These are phyloP conservation scores for Ardeotis arabs DNA, from an alignment of 2,113 vertebrate species.

Conservation along the genomic window DNA sequence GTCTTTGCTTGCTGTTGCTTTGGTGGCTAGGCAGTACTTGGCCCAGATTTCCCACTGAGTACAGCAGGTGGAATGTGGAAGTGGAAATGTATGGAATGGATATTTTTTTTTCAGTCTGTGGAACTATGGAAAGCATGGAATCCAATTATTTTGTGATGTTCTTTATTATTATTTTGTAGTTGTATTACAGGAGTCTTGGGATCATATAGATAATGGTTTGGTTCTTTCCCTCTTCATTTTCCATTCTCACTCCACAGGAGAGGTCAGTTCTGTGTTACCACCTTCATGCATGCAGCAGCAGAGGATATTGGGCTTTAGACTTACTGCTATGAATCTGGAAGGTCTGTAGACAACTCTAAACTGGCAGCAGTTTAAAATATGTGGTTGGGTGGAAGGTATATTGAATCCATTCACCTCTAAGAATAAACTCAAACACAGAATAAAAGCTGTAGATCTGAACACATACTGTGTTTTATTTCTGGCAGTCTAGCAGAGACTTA, in stretches of 20 bases:
- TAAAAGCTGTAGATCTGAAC: constrained; percentile 44
- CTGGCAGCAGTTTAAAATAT: constrained; percentile 2
- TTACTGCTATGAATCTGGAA: not conserved
- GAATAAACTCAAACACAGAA: constrained; percentile 43
- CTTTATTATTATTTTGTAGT: not conserved
- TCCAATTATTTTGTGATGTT: not conserved
- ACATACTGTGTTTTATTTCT: constrained; percentile 39
- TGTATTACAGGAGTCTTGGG: not conserved
- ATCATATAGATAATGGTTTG: not conserved
- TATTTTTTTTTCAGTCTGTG: not conserved
- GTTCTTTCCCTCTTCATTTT: not conserved
- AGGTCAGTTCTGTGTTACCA: not conserved
- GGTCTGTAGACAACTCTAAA: not conserved
- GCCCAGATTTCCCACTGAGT: not conserved
- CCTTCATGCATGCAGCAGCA: not conserved
- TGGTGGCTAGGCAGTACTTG: not conserved
- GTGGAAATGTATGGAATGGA: not conserved
- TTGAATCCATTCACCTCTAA: constrained; percentile 3
- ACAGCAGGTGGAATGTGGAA: not conserved
- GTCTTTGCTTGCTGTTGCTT: not conserved
- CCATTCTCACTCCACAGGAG: not conserved
- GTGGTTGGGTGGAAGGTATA: not conserved
- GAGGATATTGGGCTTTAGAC: not conserved
- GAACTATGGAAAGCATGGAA: not conserved
- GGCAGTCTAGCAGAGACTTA: constrained; percentile 5